Evolutionary conservation across 1,140 invertebrate genomes (phyloP).

Genomic region (Drosophila mayri): DNA sequence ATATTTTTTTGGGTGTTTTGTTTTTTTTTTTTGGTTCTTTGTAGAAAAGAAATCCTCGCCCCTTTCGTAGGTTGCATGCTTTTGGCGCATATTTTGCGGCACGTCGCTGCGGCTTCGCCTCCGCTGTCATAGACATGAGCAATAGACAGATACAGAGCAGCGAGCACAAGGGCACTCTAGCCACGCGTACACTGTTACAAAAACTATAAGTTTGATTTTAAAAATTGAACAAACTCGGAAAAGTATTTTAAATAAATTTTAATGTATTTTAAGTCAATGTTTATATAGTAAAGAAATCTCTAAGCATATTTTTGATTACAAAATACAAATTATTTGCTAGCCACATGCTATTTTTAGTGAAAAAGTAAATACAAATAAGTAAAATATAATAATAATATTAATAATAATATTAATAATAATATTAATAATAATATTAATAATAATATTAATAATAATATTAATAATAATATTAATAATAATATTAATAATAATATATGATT

Average conservation of each 20-base stretch:
- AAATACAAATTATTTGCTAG: background rate
- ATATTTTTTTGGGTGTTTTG: background rate
- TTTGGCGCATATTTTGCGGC: conserved; percentile 68
- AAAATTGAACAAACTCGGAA: fast-evolving
- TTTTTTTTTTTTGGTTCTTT: background rate
- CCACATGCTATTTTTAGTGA: background rate
- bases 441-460: no score
- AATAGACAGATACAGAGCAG: conserved; percentile 45
- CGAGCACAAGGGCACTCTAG: conserved; percentile 29
- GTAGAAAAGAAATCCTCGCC: conserved; percentile 7
- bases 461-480: no score
- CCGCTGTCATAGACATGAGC: conserved; percentile 62
- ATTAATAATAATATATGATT: no score
- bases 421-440: no score
- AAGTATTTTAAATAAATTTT: background rate
- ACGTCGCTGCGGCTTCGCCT: conserved; percentile 61
- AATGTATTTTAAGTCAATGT: background rate
- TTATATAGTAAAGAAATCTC: no score
- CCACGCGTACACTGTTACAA: conserved; percentile 5
- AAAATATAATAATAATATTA: background rate
- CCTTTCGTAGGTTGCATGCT: conserved; percentile 58
- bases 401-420: no score
- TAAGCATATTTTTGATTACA: background rate
- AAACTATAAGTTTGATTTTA: background rate
- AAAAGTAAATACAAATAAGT: background rate